phyloP scores from a whole-genome alignment of 2,113 vertebrate species.

The Rhabdornis inornatus region DNA sequence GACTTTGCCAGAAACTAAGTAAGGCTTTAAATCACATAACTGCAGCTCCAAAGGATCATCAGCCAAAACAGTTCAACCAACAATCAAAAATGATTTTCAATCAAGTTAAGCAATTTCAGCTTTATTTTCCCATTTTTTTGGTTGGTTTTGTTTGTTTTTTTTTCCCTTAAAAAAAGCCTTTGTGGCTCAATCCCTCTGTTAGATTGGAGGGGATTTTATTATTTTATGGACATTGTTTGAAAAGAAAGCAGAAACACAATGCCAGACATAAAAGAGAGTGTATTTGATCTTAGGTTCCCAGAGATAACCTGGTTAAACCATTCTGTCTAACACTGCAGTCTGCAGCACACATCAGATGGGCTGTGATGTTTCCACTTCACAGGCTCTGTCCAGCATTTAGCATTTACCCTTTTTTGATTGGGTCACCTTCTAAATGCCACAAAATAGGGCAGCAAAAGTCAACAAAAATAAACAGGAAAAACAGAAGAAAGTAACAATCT shows the following conservation, averaged over 20 bases:
- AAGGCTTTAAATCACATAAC: constrained; percentile 47
- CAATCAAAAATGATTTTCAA: constrained; percentile 57
- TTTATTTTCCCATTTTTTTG: neutral
- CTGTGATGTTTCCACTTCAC: constrained; percentile 76
- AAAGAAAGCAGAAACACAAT: constrained; percentile 67
- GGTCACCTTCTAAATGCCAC: constrained; percentile 86
- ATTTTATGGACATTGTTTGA: constrained; percentile 57
- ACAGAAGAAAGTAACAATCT: constrained; percentile 75
- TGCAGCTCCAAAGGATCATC: constrained; percentile 37
- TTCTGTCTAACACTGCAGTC: constrained; percentile 48
- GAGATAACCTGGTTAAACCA: constrained; percentile 71
- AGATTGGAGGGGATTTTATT: neutral
- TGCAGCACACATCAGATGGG: constrained; percentile 67
- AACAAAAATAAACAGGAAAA: constrained; percentile 82
- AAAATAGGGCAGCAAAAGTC: constrained; percentile 88
- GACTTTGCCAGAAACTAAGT: constrained; percentile 33
- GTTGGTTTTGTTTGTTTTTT: no score
- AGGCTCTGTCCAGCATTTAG: constrained; percentile 72
- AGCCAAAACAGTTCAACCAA: constrained; percentile 48
- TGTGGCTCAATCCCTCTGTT: constrained; percentile 26
- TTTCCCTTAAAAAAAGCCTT: neutral
- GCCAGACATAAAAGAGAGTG: constrained; percentile 60
- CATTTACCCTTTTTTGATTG: constrained; percentile 81
- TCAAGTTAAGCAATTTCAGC: constrained; percentile 37
- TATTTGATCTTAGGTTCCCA: constrained; percentile 74